Conservation (phyloP, 2,888 invertebrate genomes). For the Seira sanloemensis region DNA sequence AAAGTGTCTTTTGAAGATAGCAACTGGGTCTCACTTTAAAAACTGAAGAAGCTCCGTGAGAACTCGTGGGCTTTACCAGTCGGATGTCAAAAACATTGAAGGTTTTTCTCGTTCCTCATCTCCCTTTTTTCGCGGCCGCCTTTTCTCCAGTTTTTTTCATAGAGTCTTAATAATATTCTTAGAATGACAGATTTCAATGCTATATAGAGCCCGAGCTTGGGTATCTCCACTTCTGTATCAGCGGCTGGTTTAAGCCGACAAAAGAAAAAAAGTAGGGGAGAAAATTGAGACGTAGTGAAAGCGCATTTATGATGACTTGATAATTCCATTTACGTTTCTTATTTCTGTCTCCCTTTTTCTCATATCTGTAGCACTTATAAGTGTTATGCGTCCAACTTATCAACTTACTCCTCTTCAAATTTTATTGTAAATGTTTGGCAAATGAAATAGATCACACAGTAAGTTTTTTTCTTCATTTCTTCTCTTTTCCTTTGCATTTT, state of each 20-base stretch:
- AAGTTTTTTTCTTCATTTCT: too few species aligned
- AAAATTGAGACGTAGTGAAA: neutral
- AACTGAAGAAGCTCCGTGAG: conserved; percentile 32
- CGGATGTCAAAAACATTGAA: conserved; percentile 56
- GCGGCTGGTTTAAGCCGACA: too few species aligned
- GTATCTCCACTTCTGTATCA: neutral
- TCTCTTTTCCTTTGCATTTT: too few species aligned
- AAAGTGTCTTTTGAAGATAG: neutral
- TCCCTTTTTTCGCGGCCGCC: conserved; percentile 6
- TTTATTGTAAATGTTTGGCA: neutral
- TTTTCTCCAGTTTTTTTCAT: conserved; percentile 8
- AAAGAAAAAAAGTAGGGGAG: neutral
- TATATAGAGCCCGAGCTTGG: neutral
- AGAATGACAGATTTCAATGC: conserved; percentile 30
- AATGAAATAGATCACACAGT: too few species aligned
- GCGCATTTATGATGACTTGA: conserved; percentile 43
- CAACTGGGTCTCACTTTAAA: neutral
- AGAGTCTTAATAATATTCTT: conserved; percentile 26
- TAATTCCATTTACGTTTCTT: conserved; percentile 43
- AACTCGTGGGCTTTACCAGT: conserved; percentile 31
- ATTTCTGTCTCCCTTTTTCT: neutral
- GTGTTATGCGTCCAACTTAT: neutral
- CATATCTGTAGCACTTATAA: neutral
- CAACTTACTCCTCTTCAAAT: neutral
- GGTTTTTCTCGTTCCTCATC: conserved; percentile 12